A percentile compares a stretch with the other conserved stretches of the same genome.
Evolutionary conservation across 2,113 vertebrate genomes (phyloP).

Genomic region (Myocastor coypus): DNA sequence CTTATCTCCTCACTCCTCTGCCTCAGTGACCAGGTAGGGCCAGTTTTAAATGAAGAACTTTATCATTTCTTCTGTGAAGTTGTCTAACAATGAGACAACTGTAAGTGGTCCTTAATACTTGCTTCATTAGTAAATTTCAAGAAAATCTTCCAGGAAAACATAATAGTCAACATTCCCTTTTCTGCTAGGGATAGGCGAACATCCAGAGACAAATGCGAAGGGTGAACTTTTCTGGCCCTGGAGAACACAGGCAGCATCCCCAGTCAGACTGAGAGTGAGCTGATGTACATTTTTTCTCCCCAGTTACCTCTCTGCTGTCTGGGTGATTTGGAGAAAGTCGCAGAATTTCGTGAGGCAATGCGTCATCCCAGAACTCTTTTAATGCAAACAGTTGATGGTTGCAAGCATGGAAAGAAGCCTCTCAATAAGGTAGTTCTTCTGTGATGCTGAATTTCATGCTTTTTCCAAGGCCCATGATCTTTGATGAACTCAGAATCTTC

Average conservation of each 20-base stretch:
- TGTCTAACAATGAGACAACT: not conserved
- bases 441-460: not conserved
- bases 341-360: not conserved
- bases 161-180: not conserved
- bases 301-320: not conserved
- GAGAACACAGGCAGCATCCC: not conserved
- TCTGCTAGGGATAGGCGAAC: not conserved
- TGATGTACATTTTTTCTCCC: not conserved
- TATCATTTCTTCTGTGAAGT: slow-evolving; percentile 1
- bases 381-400: not conserved
- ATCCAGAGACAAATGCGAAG: not conserved
- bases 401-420: not conserved
- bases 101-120: not conserved
- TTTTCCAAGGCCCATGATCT: not conserved
- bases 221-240: not conserved
- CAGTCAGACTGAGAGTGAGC: not conserved
- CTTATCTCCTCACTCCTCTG: not conserved
- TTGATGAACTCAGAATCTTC: not conserved
- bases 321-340: not conserved
- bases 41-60: not conserved
- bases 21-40: not conserved
- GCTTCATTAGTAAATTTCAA: not conserved
- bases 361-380: not conserved
- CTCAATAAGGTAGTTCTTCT: not conserved
- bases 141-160: not conserved